These are phyloP conservation scores for Trichopoda pennipes DNA, from an alignment of 2,888 invertebrate genomes.

Conservation along the genomic window DNA sequence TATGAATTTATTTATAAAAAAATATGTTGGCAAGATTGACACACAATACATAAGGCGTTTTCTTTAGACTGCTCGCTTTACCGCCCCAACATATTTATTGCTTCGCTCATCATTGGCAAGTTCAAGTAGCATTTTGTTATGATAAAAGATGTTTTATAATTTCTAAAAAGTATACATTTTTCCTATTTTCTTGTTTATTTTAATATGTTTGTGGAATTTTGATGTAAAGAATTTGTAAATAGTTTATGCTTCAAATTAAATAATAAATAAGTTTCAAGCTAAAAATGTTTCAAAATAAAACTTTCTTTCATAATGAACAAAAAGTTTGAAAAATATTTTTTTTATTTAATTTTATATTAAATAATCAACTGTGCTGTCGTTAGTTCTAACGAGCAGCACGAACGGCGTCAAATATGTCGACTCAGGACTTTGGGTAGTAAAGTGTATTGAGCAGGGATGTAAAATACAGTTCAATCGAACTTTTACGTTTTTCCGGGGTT, in stretches of 20 bases:
- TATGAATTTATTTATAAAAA: slow-evolving; percentile 15
- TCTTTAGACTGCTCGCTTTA: not conserved
- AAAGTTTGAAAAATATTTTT: too few species aligned
- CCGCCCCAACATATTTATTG: not conserved
- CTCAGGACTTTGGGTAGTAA: not conserved
- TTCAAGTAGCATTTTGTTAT: slow-evolving; percentile 35
- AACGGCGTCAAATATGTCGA: not conserved
- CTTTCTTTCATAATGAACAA: too few species aligned
- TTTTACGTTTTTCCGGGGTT: too few species aligned
- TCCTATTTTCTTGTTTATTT: too few species aligned
- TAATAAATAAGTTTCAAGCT: too few species aligned
- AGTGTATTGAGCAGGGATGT: not conserved
- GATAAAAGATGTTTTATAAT: slow-evolving; percentile 6
- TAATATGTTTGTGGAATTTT: too few species aligned
- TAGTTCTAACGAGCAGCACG: not conserved
- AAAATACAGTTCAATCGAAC: not conserved
- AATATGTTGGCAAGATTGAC: slow-evolving; percentile 25
- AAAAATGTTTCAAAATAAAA: too few species aligned
- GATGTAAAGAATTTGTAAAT: too few species aligned
- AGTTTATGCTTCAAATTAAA: too few species aligned
- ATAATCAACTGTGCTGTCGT: not conserved
- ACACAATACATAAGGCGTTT: not conserved
- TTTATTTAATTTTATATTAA: not conserved
- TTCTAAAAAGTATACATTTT: too few species aligned
- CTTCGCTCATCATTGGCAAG: slow-evolving; percentile 14